Percentiles rank a stretch among this genome's conserved stretches.
Evolutionary conservation across 1,140 invertebrate species (phyloP).

Genomic region (Drosophila sulfurigaster): DNA sequence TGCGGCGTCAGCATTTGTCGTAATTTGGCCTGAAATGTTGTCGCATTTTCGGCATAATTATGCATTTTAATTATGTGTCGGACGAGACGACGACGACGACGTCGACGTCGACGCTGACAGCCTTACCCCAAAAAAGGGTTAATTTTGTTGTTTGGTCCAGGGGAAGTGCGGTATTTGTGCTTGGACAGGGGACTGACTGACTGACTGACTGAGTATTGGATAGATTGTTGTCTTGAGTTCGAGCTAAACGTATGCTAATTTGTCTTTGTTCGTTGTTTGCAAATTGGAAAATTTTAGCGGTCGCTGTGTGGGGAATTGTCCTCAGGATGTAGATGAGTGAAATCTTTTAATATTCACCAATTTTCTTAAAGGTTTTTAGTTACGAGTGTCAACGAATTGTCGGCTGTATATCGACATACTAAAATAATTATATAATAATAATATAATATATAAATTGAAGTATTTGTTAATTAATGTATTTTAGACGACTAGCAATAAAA

Average conservation of each 20-base stretch:
- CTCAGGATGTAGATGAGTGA: slow-evolving; percentile 9
- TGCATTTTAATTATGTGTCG: slow-evolving; percentile 81
- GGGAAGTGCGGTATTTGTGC: not conserved
- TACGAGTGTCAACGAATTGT: not conserved
- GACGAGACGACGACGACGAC: slow-evolving; percentile 6
- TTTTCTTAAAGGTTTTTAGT: slow-evolving; percentile 13
- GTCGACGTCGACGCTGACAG: slow-evolving; percentile 40
- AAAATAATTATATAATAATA: not conserved
- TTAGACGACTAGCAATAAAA: too few species aligned
- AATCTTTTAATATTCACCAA: slow-evolving; percentile 1
- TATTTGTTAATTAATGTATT: too few species aligned
- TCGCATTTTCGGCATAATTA: slow-evolving; percentile 82
- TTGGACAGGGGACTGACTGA: not conserved
- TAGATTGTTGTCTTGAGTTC: slow-evolving; percentile 44
- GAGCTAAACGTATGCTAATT: slow-evolving; percentile 80
- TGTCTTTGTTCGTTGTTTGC: slow-evolving; percentile 63
- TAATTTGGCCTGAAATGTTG: slow-evolving; percentile 76
- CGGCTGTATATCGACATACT: not conserved
- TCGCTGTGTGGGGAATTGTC: not conserved
- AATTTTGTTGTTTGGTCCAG: slow-evolving; percentile 36
- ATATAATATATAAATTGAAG: too few species aligned
- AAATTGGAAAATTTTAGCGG: slow-evolving; percentile 48
- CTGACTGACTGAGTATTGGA: slow-evolving; percentile 13
- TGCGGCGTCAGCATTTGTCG: slow-evolving; percentile 76
- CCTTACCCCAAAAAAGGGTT: slow-evolving; percentile 63